These are phyloP conservation scores for Lobophora halterata DNA, from an alignment of 2,888 invertebrate genomes.

Conservation along the genomic window DNA sequence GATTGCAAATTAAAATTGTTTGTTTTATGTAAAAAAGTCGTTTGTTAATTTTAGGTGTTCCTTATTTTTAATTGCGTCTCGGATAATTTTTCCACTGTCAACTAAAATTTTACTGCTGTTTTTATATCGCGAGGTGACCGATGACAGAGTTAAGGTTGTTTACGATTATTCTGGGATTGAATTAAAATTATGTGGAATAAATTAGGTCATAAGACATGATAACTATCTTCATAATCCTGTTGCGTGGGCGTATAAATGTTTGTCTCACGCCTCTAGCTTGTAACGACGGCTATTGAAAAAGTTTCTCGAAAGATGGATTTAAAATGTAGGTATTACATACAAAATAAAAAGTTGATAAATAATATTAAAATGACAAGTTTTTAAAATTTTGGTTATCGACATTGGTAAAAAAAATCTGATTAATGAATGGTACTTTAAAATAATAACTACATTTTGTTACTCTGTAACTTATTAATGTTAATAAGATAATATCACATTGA, in stretches of 20 bases:
- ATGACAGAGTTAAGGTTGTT: conserved; percentile 77
- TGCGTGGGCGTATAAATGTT: conserved; percentile 47
- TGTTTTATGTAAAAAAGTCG: no score
- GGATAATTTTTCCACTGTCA: conserved; percentile 69
- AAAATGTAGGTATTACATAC: neutral
- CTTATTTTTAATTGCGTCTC: conserved; percentile 69
- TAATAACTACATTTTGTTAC: no score
- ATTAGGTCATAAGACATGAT: conserved; percentile 57
- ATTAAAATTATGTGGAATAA: conserved; percentile 65
- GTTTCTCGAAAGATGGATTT: conserved; percentile 22
- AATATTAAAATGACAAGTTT: no score
- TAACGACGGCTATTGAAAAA: conserved; percentile 39
- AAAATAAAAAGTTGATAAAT: no score
- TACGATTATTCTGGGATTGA: conserved; percentile 61
- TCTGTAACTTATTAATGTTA: no score
- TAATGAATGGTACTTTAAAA: no score
- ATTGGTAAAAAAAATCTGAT: no score
- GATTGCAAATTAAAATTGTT: no score
- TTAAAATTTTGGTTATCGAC: no score
- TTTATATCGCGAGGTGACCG: conserved; percentile 65
- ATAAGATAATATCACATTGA: no score
- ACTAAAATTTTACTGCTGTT: conserved; percentile 71
- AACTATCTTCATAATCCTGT: conserved; percentile 54
- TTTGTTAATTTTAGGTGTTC: neutral
- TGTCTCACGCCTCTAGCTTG: conserved; percentile 38